These are phyloP conservation scores for Brenthis ino DNA, from an alignment of 2,888 invertebrate species.

Conservation along the genomic window DNA sequence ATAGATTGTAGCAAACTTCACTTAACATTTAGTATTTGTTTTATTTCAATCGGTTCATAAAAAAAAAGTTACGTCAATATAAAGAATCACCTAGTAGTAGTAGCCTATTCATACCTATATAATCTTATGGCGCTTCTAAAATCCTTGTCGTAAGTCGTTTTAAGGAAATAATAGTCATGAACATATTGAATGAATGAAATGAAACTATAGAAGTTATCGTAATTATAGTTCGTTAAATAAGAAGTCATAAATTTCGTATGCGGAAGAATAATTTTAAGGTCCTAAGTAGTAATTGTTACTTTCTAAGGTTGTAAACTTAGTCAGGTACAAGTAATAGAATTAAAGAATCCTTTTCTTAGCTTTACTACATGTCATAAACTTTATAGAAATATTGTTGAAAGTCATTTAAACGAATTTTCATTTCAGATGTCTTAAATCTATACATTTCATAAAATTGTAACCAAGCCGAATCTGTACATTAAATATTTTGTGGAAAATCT, in stretches of 20 bases:
- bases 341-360: not conserved
- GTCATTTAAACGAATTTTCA: not conserved
- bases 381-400: not conserved
- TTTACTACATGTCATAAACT: constrained; percentile 17
- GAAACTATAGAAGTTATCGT: not conserved
- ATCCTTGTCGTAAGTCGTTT: too few species aligned
- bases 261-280: constrained; percentile 2
- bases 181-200: not conserved
- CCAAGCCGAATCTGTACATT: too few species aligned
- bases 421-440: too few species aligned
- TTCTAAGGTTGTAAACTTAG: constrained; percentile 18
- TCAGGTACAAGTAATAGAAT: constrained; percentile 14
- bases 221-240: constrained; percentile 1
- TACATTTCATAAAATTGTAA: too few species aligned
- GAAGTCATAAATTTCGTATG: constrained; percentile 3
- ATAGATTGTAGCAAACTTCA: too few species aligned
- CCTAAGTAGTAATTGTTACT: constrained; percentile 4
- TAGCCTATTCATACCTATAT: too few species aligned
- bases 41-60: too few species aligned
- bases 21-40: too few species aligned
- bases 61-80: too few species aligned
- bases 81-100: too few species aligned
- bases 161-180: not conserved
- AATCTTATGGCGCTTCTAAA: too few species aligned
- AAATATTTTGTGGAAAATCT: too few species aligned